These are phyloP conservation scores for Ctenodactylus gundi DNA, from an alignment of 2,113 vertebrate species.

Conservation along the genomic window DNA sequence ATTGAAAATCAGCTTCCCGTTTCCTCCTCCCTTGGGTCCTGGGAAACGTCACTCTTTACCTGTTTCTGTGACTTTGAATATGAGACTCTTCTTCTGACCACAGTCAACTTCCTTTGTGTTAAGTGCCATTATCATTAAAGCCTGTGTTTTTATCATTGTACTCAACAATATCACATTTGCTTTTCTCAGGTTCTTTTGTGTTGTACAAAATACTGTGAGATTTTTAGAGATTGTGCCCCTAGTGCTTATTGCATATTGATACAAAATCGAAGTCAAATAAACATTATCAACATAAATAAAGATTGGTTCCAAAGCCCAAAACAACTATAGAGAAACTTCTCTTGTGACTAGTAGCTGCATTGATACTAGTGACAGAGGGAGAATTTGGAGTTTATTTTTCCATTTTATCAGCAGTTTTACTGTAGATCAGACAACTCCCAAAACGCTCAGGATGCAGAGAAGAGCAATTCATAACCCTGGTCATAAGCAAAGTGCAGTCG, in stretches of 20 bases:
- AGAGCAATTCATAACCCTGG: not conserved
- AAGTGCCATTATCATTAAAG: not conserved
- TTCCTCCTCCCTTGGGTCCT: not conserved
- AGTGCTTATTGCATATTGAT: not conserved
- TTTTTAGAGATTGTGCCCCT: not conserved
- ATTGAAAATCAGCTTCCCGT: not conserved
- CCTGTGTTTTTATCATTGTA: not conserved
- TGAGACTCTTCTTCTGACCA: not conserved
- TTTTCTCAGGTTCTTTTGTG: not conserved
- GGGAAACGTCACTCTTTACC: not conserved
- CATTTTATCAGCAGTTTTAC: not conserved
- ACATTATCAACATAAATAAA: not conserved
- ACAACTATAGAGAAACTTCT: not conserved
- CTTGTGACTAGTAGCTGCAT: not conserved
- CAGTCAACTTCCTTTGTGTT: not conserved
- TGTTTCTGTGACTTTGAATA: not conserved
- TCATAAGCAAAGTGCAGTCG: not conserved
- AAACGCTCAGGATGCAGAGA: not conserved
- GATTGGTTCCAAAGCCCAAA: not conserved
- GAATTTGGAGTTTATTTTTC: not conserved
- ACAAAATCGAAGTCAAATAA: not conserved
- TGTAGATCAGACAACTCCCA: not conserved
- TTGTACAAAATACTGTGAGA: not conserved
- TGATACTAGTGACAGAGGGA: not conserved
- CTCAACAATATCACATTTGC: not conserved